phyloP scores from a whole-genome alignment of 2,113 vertebrate species.

The Sialia sialis region DNA sequence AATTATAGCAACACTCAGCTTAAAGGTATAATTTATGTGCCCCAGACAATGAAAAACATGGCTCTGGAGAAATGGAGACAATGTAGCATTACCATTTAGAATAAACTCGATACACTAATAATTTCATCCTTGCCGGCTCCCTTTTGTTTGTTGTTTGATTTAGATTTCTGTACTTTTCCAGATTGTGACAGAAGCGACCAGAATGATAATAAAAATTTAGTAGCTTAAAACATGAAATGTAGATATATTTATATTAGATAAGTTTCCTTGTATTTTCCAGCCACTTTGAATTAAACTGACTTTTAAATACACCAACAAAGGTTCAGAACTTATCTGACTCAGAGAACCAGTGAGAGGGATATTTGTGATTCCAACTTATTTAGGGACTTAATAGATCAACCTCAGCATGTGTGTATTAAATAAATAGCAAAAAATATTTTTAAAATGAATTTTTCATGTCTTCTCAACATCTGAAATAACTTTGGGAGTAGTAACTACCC shows the following conservation, averaged over 20 bases:
- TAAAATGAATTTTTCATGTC: neutral
- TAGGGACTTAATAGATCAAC: neutral
- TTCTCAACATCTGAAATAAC: neutral
- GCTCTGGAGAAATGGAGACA: constrained; percentile 31
- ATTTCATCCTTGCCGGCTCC: neutral
- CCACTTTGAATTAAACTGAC: neutral
- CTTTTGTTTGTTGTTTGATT: neutral
- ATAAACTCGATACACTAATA: neutral
- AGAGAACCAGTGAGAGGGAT: neutral
- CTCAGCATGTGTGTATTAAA: neutral
- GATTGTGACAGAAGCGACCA: neutral
- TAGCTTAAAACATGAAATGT: neutral
- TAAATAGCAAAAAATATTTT: neutral
- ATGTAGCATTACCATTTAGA: constrained; percentile 5
- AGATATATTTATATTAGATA: neutral
- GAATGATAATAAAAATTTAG: neutral
- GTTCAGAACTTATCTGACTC: neutral
- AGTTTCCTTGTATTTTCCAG: neutral
- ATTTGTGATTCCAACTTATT: neutral
- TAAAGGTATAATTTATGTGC: constrained; percentile 44
- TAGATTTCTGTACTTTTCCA: neutral
- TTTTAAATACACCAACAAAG: neutral
- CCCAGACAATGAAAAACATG: constrained; percentile 41
- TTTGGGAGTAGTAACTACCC: neutral
- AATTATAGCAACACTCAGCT: constrained; percentile 45